Evolutionary conservation across 2,113 vertebrate genomes (phyloP), one percentile per base, ranked within the genome.

Genomic region (Camelus dromedarius): DNA sequence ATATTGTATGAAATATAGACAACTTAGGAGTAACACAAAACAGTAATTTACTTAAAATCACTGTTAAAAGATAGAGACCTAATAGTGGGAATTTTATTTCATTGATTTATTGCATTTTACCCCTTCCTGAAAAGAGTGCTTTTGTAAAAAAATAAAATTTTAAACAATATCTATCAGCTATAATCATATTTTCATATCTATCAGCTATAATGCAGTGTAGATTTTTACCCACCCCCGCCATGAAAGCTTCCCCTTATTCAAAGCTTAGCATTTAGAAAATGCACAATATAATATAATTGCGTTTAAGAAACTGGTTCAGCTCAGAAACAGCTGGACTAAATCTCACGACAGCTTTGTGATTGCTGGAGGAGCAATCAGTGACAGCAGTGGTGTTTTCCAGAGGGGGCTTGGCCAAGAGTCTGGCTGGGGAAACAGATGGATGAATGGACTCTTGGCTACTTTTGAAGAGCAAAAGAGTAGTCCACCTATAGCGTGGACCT

Each of bases 101-200:
- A 52, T 72, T 56, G n/a, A 77, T 86, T 64, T 64, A 38, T 95
- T 90, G 83, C 28, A 80, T 69, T 95, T 84, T 90, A 10, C 1
- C 69, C 58, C 30, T 95, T 56, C 79, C 79, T 88, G 30, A 75
- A 72, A 75, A 56, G 42, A 87, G 22, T 52, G 6, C 6, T 52
- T 76, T 72, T 93, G 52, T 48, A 81, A 88, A 89, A 81, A 83
- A 64, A 58, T n/a, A 13, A 92, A 84, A 89, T 75, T n/a, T 58
- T 76, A 60, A 83, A 46, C 82, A 60, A 89, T 15, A 38, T 12
- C 30, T 48, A 30, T 87, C 11, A 13, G 9, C 5, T 70, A 2
- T 46, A n/a, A 81, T 56, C 35, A 35, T 35, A 35, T 35, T 35
- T 35, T 35, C 35, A 89, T 15, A 38, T 12, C 30, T 48, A 30